Evolutionary conservation across 2,888 invertebrate species (phyloP), one percentile per base, ranked within the genome.

Genomic region (Himalopsyche anomala): DNA sequence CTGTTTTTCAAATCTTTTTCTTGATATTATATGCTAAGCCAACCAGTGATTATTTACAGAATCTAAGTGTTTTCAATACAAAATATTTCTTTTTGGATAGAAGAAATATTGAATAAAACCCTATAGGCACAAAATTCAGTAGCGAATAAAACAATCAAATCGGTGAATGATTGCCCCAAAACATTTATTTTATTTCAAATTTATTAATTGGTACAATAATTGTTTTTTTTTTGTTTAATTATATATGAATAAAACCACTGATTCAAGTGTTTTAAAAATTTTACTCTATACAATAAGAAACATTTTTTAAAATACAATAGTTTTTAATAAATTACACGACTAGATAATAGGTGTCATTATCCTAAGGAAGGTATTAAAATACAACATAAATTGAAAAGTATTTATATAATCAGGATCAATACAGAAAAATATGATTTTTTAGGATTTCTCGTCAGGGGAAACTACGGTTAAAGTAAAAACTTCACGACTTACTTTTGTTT

Each of bases 161-260:
- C 81, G 85, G 88, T 88, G 84, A 81, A 84, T 81, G 85, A 88
- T 88, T 88, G 88, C 87, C 86, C 83, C 82, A 87, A 87, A 87
- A 88, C 88, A 88, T 88, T 88, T 88, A 88, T 87, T 87, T 80
- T 56, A 38, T 36, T 55, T 55, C 4, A 12, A 85, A 84, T 83
- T 54, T 80, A 19, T 80, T 17, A 42, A 42, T 79, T 82, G 82
- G 84, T 82, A 86, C 86, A 84, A 80, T 86, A 81, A 86, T 86
- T 85, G 79, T 85, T 55, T 19, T 51, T 80, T 42, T n/a, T 80
- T 84, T 54, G 51, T 51, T 79, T 38, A 11, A 38, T 12, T 74
- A 80, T 42, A 38, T 80, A 80, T 40, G 15, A 80, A 80, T 80
- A 42, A 80, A 80, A 80, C 45, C 80, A 80, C 80, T 74, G 51